Percentiles rank a stretch among this genome's conserved stretches.
These are phyloP conservation scores for Orcinus orca DNA, from an alignment of 2,113 vertebrate species.

Conservation along the genomic window DNA sequence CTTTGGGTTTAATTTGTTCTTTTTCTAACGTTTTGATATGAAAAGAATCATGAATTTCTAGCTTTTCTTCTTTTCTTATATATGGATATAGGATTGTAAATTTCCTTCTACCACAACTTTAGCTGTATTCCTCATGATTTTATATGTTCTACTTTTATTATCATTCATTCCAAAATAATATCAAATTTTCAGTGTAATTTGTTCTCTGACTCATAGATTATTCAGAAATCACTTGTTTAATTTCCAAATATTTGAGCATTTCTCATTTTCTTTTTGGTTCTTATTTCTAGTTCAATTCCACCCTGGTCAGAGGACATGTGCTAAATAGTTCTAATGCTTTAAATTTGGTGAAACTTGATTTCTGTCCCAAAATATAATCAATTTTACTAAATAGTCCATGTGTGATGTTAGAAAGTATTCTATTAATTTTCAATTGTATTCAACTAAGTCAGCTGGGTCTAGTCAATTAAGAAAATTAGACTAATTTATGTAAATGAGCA, in stretches of 20 bases:
- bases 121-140: neutral
- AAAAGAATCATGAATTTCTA: neutral
- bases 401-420: constrained; percentile 16
- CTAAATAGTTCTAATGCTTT: neutral
- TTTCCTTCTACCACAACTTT: neutral
- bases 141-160: neutral
- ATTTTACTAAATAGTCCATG: constrained; percentile 2
- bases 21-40: constrained; percentile 22
- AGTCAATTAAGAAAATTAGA: neutral
- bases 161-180: neutral
- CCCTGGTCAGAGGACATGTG: neutral
- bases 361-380: constrained; percentile 5
- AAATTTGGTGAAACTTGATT: constrained; percentile 28
- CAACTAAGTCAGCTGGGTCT: constrained; percentile 1
- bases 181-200: neutral
- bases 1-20: neutral
- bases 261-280: neutral
- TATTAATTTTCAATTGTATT: constrained; percentile 39
- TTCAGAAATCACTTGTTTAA: neutral
- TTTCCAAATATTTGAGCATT: neutral
- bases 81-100: neutral
- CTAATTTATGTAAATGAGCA: constrained; percentile 37
- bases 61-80: neutral
- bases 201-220: neutral
- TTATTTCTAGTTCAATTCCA: neutral